Evolutionary conservation across 1,140 invertebrate genomes (phyloP).

Genomic region (Belonocnema kinseyi): DNA sequence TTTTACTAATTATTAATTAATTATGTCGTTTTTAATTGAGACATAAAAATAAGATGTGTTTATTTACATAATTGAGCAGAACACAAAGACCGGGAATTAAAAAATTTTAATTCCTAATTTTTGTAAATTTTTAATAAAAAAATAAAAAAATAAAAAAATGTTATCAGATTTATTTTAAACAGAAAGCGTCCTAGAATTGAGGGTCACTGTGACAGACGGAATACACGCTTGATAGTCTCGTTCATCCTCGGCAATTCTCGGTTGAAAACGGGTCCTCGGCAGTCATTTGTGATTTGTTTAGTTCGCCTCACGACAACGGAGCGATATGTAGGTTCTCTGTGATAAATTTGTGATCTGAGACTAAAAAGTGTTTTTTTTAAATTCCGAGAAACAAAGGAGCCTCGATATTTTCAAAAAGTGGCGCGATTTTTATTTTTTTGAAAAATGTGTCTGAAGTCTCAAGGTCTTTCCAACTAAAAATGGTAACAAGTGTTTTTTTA

Average conservation of each 20-base stretch:
- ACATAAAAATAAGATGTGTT: too few species aligned
- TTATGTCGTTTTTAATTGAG: too few species aligned
- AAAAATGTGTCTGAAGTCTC: not conserved
- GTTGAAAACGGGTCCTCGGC: not conserved
- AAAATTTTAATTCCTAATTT: too few species aligned
- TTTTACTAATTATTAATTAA: too few species aligned
- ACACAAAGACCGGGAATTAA: too few species aligned
- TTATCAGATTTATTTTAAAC: too few species aligned
- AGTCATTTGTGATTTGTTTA: slow-evolving; percentile 28
- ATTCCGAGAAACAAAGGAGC: not conserved
- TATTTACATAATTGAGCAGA: too few species aligned
- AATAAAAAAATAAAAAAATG: too few species aligned
- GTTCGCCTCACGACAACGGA: slow-evolving; percentile 9
- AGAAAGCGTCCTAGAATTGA: not conserved
- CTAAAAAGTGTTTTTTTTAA: not conserved
- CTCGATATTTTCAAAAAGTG: too few species aligned
- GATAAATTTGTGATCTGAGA: too few species aligned
- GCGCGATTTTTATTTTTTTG: not conserved
- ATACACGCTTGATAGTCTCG: not conserved
- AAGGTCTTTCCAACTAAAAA: slow-evolving; percentile 6
- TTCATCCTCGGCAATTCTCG: slow-evolving; percentile 22
- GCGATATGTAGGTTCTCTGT: not conserved
- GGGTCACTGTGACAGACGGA: not conserved
- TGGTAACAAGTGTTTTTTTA: slow-evolving; percentile 8
- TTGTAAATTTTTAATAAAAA: too few species aligned